Evolutionary conservation across 2,797 vertebrate genomes (phyloP), one percentile per base, ranked within the genome.

Genomic region (Sebastes paucispinis): DNA sequence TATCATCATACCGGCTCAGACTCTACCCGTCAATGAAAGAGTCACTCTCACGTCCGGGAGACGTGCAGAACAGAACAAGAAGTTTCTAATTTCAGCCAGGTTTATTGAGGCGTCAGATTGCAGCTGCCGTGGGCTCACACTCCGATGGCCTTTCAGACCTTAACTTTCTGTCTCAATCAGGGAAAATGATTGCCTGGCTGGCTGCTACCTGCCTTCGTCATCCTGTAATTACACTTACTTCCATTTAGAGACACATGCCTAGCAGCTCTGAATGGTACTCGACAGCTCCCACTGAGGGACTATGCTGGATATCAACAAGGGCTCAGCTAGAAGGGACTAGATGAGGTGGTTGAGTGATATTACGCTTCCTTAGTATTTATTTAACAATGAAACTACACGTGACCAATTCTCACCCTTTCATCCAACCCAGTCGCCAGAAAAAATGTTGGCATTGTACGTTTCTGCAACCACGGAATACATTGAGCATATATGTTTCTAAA

Each of bases 161-260:
- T 79, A 88, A 85, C 90, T 89, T 87, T 94, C 89, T 81, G 79
- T 93, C 92, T 95, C 94, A 95, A 94, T 94, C 95, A 93, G 83
- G 67, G 86, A 78, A 93, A 94, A 91, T 94, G 93, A 95, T 94
- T 95, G 93, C 91, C 92, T 94, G 86, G 85, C 93, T 93, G 92
- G 75, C 90, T 93, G 77, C 89, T 94, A 93, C 92, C 94, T 92
- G 90, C 88, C 90, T 86, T 83, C 87, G 81, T 89, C 92, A 88
- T 88, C 79, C 87, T 89, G 90, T 95, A 95, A 96, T 96, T 95
- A 94, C 93, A 88, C 87, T 90, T 92, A 88, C 89, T 92, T 92
- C 92, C 88, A 92, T 94, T 95, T 94, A 92, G 87, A 93, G 85
- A 89, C 81, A 81, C 87, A 75, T 85, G 84, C 88, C 83, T 47